These are phyloP conservation scores for Catotricha subobsoleta DNA, from an alignment of 2,888 invertebrate genomes.

Conservation along the genomic window DNA sequence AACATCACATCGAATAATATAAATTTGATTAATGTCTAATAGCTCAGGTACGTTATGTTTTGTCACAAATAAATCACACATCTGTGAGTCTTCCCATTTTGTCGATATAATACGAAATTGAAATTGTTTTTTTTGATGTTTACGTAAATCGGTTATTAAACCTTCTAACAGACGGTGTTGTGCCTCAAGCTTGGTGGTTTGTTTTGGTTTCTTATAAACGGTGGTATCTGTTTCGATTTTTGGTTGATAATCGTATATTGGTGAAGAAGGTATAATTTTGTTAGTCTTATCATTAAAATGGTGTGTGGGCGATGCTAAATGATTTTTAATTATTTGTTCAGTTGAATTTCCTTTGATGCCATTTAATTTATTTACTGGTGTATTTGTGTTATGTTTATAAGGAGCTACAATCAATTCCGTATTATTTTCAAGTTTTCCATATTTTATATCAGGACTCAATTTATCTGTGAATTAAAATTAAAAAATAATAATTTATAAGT, in stretches of 20 bases:
- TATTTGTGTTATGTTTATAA: not conserved
- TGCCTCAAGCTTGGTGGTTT: not conserved
- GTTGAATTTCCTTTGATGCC: not conserved
- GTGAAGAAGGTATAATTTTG: too few relatives aligned
- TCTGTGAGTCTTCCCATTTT: constrained; percentile 22
- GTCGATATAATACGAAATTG: constrained; percentile 26
- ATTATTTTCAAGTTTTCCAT: constrained; percentile 38
- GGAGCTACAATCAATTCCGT: constrained; percentile 35
- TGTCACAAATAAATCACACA: constrained; percentile 26
- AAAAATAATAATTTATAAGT: constrained; percentile 4
- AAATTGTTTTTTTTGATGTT: constrained; percentile 20
- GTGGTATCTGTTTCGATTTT: not conserved
- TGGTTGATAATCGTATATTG: not conserved
- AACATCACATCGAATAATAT: constrained; percentile 15
- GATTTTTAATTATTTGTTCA: not conserved
- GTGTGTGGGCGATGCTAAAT: not conserved
- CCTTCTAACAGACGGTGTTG: constrained; percentile 15
- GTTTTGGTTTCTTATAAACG: not conserved
- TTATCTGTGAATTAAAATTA: constrained; percentile 3
- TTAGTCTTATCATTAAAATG: not conserved
- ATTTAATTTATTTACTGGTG: too few relatives aligned
- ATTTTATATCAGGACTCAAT: constrained; percentile 14
- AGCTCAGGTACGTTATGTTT: constrained; percentile 24
- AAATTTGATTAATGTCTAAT: constrained; percentile 24
- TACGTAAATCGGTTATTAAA: constrained; percentile 21